Conservation (phyloP, 2,113 vertebrate genomes). For the Psilopsiagon aymara region DNA sequence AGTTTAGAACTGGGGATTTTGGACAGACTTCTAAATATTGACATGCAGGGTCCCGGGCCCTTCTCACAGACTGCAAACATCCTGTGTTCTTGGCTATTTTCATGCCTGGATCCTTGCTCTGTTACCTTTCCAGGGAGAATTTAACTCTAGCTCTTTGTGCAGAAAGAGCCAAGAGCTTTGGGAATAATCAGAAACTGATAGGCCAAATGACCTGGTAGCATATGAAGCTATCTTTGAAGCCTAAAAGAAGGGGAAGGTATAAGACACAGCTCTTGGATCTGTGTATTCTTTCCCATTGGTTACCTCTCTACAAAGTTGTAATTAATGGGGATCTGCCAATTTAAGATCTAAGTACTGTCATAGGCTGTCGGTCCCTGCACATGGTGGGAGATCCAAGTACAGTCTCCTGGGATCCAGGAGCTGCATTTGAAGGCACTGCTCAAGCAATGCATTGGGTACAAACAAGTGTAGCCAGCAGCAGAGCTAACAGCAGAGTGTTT, state of each 20-base stretch:
- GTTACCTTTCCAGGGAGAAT: slow-evolving; percentile 40
- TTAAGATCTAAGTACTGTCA: background rate
- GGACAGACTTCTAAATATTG: slow-evolving; percentile 7
- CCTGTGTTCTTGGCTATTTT: background rate
- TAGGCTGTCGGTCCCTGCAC: background rate
- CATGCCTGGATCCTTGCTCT: background rate
- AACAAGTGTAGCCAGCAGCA: background rate
- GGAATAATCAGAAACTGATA: background rate
- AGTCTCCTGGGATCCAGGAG: background rate
- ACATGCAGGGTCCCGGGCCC: background rate
- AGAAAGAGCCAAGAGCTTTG: background rate
- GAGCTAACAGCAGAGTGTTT: background rate
- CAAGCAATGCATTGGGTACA: background rate
- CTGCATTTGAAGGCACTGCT: background rate
- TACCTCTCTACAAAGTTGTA: background rate
- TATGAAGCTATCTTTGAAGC: background rate
- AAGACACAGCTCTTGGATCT: background rate
- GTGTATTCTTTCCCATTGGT: slow-evolving; percentile 19
- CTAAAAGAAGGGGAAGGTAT: background rate
- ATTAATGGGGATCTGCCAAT: background rate
- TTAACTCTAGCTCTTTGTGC: background rate
- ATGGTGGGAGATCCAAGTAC: background rate
- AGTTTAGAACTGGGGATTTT: background rate
- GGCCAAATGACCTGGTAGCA: background rate
- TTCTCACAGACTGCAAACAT: slow-evolving; percentile 26